phyloP scores from a whole-genome alignment of 2,113 vertebrate species.

The Actenoides hombroni region DNA sequence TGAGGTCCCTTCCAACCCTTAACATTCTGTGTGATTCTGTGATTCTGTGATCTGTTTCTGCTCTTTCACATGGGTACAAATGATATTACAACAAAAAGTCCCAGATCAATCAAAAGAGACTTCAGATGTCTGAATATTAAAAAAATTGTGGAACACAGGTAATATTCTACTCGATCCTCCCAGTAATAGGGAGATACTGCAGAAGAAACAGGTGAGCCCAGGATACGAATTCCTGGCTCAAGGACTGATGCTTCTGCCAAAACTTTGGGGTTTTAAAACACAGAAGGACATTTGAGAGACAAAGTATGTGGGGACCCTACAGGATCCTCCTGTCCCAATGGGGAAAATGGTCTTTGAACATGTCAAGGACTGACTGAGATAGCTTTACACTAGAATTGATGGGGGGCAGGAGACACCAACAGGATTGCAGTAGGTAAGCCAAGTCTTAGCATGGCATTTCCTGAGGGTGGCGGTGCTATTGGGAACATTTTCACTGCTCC shows the following conservation, averaged over 20 bases:
- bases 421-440: background rate
- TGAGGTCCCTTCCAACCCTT: too few relatives aligned
- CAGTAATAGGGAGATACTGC: too few relatives aligned
- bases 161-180: too few relatives aligned
- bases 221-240: background rate
- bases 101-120: too few relatives aligned
- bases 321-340: background rate
- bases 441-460: accelerated
- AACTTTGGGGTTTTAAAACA: background rate
- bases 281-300: background rate
- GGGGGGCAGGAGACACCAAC: background rate
- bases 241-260: background rate
- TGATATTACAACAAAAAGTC: too few relatives aligned
- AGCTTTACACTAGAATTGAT: background rate
- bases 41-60: too few relatives aligned
- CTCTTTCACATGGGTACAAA: too few relatives aligned
- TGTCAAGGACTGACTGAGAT: background rate
- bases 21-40: too few relatives aligned
- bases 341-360: background rate
- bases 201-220: too few relatives aligned
- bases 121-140: too few relatives aligned
- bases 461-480: background rate
- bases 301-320: background rate
- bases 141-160: too few relatives aligned
- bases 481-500: background rate